Evolutionary conservation across 2,797 vertebrate species (phyloP).

Genomic region (Cyclura pinguis): DNA sequence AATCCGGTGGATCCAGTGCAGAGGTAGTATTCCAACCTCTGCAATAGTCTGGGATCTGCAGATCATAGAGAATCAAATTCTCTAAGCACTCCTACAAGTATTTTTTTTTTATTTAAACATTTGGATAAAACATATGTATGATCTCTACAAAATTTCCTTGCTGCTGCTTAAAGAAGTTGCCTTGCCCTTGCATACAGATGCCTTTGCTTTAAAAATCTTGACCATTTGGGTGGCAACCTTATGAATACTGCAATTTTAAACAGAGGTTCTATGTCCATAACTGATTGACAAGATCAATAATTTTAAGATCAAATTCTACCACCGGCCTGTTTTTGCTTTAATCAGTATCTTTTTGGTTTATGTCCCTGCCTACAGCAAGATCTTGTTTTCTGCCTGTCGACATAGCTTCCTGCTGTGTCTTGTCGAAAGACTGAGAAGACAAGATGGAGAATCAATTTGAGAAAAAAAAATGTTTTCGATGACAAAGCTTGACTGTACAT

Average conservation of each 20-base stretch:
- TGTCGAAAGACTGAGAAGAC: conserved; percentile 83
- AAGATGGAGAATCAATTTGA: conserved; percentile 85
- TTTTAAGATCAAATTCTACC: conserved; percentile 86
- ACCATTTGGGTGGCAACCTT: conserved; percentile 63
- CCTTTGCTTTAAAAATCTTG: conserved; percentile 65
- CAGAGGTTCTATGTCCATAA: conserved; percentile 64
- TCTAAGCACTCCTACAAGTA: neutral
- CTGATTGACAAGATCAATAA: conserved; percentile 83
- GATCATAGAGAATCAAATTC: neutral
- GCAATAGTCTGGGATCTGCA: neutral
- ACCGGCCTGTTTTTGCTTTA: conserved; percentile 81
- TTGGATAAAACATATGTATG: neutral
- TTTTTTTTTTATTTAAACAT: conserved; percentile 2
- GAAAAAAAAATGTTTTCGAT: conserved; percentile 78
- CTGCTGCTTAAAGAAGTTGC: neutral
- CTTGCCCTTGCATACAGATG: conserved; percentile 50
- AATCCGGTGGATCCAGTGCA: neutral
- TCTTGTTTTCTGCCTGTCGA: conserved; percentile 86
- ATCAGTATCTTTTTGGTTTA: conserved; percentile 83
- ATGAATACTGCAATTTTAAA: conserved; percentile 75
- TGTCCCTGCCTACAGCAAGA: conserved; percentile 88
- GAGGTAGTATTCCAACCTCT: neutral
- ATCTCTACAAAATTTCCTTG: neutral
- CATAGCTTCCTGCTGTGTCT: conserved; percentile 87
- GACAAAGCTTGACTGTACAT: conserved; percentile 81